Evolutionary conservation across 2,113 vertebrate genomes (phyloP).

Genomic region (Sorex araneus): DNA sequence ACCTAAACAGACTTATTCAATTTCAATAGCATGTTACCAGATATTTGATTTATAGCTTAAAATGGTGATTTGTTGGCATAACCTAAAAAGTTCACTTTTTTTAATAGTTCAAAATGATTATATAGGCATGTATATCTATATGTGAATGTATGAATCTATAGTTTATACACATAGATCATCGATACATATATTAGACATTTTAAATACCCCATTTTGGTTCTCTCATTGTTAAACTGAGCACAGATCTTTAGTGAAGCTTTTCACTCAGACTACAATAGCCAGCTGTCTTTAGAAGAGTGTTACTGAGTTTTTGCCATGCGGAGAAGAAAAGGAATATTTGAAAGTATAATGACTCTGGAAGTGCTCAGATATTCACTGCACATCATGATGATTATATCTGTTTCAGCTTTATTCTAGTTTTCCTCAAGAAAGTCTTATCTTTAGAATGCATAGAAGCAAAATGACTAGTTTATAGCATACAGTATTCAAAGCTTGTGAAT

Average conservation of each 20-base stretch:
- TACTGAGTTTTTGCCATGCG: background rate
- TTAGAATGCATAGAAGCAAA: conserved; percentile 41
- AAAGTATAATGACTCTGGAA: conserved; percentile 53
- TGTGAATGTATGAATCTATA: background rate
- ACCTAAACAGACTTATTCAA: background rate
- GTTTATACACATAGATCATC: background rate
- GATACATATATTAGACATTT: conserved; percentile 72
- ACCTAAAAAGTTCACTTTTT: background rate
- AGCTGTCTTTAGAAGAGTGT: conserved; percentile 67
- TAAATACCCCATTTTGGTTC: conserved; percentile 73
- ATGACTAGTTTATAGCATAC: conserved; percentile 45
- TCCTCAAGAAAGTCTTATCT: conserved; percentile 55
- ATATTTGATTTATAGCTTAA: conserved; percentile 4
- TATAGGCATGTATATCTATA: background rate
- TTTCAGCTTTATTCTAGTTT: conserved; percentile 57
- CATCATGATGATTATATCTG: conserved; percentile 55
- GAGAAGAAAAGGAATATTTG: conserved; percentile 63
- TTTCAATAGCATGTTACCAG: background rate
- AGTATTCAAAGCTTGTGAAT: conserved; percentile 41
- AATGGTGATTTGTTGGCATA: background rate
- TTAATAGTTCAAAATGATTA: background rate
- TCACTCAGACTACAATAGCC: conserved; percentile 68
- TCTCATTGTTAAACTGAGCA: conserved; percentile 70
- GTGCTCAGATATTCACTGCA: conserved; percentile 46
- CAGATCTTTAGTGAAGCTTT: conserved; percentile 74